Percentiles rank a stretch among this genome's conserved stretches.
Evolutionary conservation across 30 jellyfish, hydroid and myxozoan genomes (phyloP).

Genomic region (Clytia hemisphaerica): DNA sequence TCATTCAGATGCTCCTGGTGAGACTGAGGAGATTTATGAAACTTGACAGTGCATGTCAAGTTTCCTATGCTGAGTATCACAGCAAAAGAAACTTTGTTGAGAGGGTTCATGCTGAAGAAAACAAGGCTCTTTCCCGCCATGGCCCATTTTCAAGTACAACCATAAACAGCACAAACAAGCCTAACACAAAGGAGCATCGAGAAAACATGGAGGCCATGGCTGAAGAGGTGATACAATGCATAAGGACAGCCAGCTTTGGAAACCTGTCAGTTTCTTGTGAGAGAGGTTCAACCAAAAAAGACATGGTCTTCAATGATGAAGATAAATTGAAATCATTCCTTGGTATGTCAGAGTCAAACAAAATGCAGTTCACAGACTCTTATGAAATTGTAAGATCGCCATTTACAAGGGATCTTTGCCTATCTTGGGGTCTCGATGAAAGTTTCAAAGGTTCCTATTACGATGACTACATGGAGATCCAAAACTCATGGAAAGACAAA

Average conservation of each 20-base stretch:
- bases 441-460: not conserved
- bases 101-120: conserved; percentile 2
- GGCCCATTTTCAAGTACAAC: conserved; percentile 3
- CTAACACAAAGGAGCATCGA: not conserved
- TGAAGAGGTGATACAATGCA: not conserved
- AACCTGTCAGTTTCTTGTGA: not conserved
- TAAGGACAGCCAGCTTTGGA: not conserved
- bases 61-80: conserved; percentile 13
- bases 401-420: not conserved
- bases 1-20: conserved; percentile 1
- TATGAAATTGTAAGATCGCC: not conserved
- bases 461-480: not conserved
- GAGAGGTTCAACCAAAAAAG: conserved; percentile 12
- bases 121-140: not conserved
- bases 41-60: conserved; percentile 3
- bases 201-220: conserved; percentile 20
- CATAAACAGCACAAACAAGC: not conserved
- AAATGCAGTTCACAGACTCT: not conserved
- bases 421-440: conserved; percentile 4
- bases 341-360: not conserved
- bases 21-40: conserved; percentile 1
- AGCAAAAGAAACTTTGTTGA: conserved; percentile 7
- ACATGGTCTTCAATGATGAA: conserved; percentile 7
- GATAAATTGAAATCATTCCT: not conserved
- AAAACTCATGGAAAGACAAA: conserved; percentile 12